A percentile compares a stretch with the other conserved stretches of the same genome.
Evolutionary conservation across 2,113 vertebrate genomes (phyloP).

Genomic region (Erinaceus europaeus): DNA sequence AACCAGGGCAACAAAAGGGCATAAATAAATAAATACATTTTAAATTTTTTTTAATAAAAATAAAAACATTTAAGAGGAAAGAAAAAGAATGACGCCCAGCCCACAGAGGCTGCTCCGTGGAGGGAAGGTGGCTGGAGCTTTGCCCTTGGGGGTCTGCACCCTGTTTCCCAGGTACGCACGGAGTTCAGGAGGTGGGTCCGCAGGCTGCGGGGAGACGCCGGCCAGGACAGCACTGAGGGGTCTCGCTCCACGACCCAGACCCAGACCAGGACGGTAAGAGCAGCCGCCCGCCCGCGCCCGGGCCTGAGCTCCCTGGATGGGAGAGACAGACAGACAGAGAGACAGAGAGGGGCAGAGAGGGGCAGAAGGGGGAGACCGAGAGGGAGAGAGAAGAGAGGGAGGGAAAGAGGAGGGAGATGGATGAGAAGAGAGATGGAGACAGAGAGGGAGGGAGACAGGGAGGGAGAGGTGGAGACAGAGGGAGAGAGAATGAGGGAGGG

Average conservation of each 20-base stretch:
- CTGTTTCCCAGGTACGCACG: constrained; percentile 51
- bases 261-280: constrained; percentile 50
- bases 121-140: not conserved
- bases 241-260: not conserved
- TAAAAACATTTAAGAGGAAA: too few relatives aligned
- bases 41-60: too few relatives aligned
- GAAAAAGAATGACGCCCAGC: too few relatives aligned
- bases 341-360: not conserved
- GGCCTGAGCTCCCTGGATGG: not conserved
- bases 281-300: rapidly evolving
- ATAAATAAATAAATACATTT: too few relatives aligned
- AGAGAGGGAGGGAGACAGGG: too few relatives aligned
- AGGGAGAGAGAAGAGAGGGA: too few relatives aligned
- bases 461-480: too few relatives aligned
- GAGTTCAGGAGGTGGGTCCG: constrained; percentile 59
- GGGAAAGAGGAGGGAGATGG: too few relatives aligned
- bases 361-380: not conserved
- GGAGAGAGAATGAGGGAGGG: too few relatives aligned
- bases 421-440: too few relatives aligned
- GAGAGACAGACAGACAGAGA: not conserved
- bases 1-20: too few relatives aligned
- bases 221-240: not conserved
- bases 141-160: not conserved
- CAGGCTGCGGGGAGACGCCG: not conserved
- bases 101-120: too few relatives aligned